Base-by-base conservation (phyloP, 1,140 invertebrate species). In the Spodoptera litura region DNA sequence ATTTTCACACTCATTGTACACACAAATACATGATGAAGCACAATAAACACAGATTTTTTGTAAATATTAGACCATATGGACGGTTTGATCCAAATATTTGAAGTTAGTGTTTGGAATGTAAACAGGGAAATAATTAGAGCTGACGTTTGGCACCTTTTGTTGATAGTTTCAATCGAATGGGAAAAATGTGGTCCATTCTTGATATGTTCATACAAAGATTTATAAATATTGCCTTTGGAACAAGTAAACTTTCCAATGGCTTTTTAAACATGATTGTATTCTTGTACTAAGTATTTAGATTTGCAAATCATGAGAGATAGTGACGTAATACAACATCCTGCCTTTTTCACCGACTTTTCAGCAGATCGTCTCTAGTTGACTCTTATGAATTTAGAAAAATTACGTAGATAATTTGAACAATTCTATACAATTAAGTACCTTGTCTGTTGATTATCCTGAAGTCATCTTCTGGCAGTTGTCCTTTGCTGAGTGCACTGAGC, bases 381-480 rank as follows among this genome's bases (percentile, higher is more conserved):
- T 56, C 20, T 35, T 51, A 55, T 66, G 75, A 71, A 53, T 53
- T 78, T n/a, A 20, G 0, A 38, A 38, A 38, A 4, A 51, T 53
- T 13, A 55, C 20, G 6, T 27, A 55, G 25, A 1, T 15, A 11
- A 35, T 20, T 38, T 10, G 27, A 20, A 70, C 12, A 74, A 53
- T 27, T 12, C 10, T 58, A 80, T 20, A 20, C 1, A 20, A 20
- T 20, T 20, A 20, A 61, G 82, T 79, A 93, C 92, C 92, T 87
- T 93, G 88, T 87, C 86, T 89, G 76, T 91, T 89, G 81, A 93
- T 92, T 93, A 93, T 93, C 90, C 92, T 93, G 84, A 93, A 93
- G 83, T 93, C 92, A 81, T 93, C 92, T 85, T 93, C 91, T 0
- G 92, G 91, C 13, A 93, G 79, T 68, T 91, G 87, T 72, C 91